phyloP scores from a whole-genome alignment of 2,797 vertebrate genomes.

The Paguma larvata region DNA sequence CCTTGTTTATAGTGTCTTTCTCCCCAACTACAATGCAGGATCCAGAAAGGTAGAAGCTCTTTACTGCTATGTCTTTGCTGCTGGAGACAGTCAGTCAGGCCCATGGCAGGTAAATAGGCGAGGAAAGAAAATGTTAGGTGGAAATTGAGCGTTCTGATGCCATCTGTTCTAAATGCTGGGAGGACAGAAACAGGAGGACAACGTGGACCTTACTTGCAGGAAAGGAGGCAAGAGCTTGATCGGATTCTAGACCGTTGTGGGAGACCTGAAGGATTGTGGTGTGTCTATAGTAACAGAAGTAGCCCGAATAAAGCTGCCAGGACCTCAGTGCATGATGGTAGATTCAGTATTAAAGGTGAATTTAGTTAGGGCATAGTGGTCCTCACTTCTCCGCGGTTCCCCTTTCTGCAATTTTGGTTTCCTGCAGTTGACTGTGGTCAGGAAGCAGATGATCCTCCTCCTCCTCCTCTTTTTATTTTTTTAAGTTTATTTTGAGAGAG shows the following conservation, averaged over 20 bases:
- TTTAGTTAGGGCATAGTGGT: too few species aligned
- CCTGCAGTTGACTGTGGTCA: too few species aligned
- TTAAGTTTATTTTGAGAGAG: too few species aligned
- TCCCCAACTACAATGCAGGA: background rate
- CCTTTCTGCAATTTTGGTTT: too few species aligned
- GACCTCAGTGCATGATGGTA: background rate
- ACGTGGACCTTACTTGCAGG: background rate
- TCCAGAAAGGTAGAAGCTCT: background rate
- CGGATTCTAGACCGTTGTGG: background rate
- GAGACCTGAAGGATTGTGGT: background rate
- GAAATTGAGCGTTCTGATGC: background rate
- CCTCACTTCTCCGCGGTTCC: too few species aligned
- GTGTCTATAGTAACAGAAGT: background rate
- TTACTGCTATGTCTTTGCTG: background rate
- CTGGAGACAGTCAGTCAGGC: background rate
- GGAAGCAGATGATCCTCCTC: too few species aligned
- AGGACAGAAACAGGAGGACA: background rate
- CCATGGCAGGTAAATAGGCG: background rate
- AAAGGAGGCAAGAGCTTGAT: background rate
- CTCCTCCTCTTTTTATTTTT: too few species aligned
- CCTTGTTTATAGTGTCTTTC: too few species aligned
- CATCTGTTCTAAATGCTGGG: background rate
- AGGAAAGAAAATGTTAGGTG: background rate
- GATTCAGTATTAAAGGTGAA: background rate
- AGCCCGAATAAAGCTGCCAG: background rate